Conservation (phyloP, 2,113 vertebrate species). For the Corvus moneduloides region DNA sequence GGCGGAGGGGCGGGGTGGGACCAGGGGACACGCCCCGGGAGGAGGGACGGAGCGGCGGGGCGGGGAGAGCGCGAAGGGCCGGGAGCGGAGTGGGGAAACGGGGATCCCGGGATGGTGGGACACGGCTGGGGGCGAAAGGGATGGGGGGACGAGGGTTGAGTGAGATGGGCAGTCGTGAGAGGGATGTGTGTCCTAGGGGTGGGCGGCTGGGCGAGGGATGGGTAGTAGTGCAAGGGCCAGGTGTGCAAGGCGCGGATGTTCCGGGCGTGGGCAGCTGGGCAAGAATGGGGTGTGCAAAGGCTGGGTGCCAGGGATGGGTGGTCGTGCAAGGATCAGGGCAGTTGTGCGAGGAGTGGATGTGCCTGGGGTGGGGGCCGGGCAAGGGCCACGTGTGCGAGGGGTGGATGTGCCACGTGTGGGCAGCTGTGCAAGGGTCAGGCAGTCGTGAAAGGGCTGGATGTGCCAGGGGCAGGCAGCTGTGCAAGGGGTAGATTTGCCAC, state of each 20-base stretch:
- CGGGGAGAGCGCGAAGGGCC: not conserved
- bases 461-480: not conserved
- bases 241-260: not conserved
- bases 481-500: fast-evolving
- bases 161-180: not conserved
- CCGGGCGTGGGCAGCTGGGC: not conserved
- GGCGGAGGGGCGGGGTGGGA: too few species aligned
- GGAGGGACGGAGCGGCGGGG: not conserved
- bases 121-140: too few species aligned
- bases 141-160: not conserved
- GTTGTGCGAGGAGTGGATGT: too few species aligned
- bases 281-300: not conserved
- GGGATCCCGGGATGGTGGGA: not conserved
- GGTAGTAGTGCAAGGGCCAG: not conserved
- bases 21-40: not conserved
- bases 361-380: not conserved
- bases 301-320: too few species aligned
- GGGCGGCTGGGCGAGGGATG: not conserved
- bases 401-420: not conserved
- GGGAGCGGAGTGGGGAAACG: not conserved
- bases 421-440: not conserved
- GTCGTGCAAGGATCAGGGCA: not conserved
- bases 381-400: not conserved
- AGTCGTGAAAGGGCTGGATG: fast-evolving
- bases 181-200: fast-evolving